phyloP scores from a whole-genome alignment of 2,888 invertebrate species.

The Chrysolina americana region DNA sequence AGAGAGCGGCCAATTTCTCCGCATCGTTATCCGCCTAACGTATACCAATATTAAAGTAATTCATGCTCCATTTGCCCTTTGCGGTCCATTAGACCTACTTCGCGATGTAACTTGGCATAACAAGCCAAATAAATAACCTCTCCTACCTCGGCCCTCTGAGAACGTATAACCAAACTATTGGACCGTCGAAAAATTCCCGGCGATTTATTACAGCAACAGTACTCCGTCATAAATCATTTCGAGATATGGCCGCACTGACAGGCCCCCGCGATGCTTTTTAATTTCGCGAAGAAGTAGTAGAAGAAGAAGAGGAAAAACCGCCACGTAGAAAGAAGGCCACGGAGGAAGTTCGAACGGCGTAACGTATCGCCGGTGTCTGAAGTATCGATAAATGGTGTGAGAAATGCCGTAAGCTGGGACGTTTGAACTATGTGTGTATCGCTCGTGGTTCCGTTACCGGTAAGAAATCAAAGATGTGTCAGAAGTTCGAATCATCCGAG shows the following conservation, averaged over 20 bases:
- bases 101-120: slow-evolving; percentile 31
- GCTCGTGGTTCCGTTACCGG: slow-evolving; percentile 53
- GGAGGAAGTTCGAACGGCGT: slow-evolving; percentile 19
- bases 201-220: slow-evolving; percentile 62
- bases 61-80: slow-evolving; percentile 32
- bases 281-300: slow-evolving; percentile 30
- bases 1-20: not conserved
- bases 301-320: slow-evolving; percentile 9
- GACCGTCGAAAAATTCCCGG: slow-evolving; percentile 55
- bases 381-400: slow-evolving; percentile 55
- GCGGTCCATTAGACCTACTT: slow-evolving; percentile 38
- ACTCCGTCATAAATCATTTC: slow-evolving; percentile 66
- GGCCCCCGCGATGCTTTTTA: slow-evolving; percentile 48
- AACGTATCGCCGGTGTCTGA: slow-evolving; percentile 29
- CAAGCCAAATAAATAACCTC: slow-evolving; percentile 37
- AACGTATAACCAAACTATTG: slow-evolving; percentile 45
- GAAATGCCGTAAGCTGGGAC: slow-evolving; percentile 59
- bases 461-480: slow-evolving; percentile 61
- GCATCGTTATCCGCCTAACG: not conserved
- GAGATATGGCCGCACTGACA: slow-evolving; percentile 63
- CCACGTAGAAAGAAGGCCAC: not conserved
- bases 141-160: slow-evolving; percentile 25
- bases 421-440: slow-evolving; percentile 47
- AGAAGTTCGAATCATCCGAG: slow-evolving; percentile 56
- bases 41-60: not conserved